Conservation (phyloP, 2,888 invertebrate genomes). For the Cheilosia urbana region DNA sequence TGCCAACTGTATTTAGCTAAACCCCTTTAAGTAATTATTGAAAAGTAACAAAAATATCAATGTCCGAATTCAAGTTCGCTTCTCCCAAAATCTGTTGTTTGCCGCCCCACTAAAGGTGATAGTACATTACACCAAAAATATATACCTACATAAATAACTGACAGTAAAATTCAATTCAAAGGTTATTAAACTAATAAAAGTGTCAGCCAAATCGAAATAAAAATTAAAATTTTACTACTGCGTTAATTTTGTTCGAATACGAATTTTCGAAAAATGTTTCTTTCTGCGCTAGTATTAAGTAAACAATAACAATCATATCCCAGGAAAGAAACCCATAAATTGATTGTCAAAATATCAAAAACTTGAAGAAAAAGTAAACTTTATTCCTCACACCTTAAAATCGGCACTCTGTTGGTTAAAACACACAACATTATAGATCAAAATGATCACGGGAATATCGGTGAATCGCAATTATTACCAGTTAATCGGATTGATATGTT, state of each 20-base stretch:
- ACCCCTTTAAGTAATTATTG: background rate
- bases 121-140: background rate
- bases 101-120: background rate
- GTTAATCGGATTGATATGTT: slow-evolving; percentile 37
- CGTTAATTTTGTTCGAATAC: background rate
- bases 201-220: slow-evolving; percentile 1
- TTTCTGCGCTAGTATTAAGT: background rate
- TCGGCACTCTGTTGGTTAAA: background rate
- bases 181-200: slow-evolving; percentile 34
- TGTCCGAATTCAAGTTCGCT: slow-evolving; percentile 37
- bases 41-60: slow-evolving; percentile 4
- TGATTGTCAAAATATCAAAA: slow-evolving; percentile 11
- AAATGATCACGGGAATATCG: background rate
- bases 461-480: slow-evolving; percentile 1
- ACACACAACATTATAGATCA: background rate
- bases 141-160: background rate
- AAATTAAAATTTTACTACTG: slow-evolving; percentile 22
- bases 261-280: background rate
- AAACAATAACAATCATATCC: slow-evolving; percentile 29
- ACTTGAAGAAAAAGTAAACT: slow-evolving; percentile 23
- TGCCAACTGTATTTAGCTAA: background rate
- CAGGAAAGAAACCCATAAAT: slow-evolving; percentile 22
- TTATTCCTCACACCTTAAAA: background rate
- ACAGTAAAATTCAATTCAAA: slow-evolving; percentile 14
- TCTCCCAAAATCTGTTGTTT: background rate